phyloP scores from a whole-genome alignment of 2,888 invertebrate genomes.

The Ophion ellenae region DNA sequence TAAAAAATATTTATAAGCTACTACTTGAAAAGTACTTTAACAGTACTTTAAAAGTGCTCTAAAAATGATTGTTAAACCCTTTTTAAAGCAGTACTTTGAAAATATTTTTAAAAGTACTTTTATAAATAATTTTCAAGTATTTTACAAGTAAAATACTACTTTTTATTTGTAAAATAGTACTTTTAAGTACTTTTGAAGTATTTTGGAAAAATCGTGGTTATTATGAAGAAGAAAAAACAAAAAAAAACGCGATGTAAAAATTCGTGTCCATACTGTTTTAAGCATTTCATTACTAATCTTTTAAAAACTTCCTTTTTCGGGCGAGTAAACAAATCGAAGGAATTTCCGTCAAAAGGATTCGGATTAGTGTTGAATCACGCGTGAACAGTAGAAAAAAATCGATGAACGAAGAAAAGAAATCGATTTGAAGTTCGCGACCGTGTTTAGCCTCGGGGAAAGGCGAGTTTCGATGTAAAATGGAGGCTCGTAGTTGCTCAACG shows the following conservation, averaged over 20 bases:
- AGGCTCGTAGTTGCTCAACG: conserved; percentile 51
- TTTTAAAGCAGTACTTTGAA: no score
- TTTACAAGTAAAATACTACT: no score
- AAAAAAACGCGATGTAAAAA: neutral
- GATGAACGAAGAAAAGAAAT: conserved; percentile 55
- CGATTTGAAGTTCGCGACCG: conserved; percentile 56
- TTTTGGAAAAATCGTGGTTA: no score
- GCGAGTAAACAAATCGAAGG: neutral
- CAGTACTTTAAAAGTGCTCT: no score
- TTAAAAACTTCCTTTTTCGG: neutral
- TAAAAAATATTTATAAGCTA: no score
- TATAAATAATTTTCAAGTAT: no score
- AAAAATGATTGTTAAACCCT: no score
- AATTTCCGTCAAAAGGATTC: neutral
- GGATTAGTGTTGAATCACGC: conserved; percentile 21
- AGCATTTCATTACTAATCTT: neutral
- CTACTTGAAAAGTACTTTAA: no score
- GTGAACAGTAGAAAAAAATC: conserved; percentile 35
- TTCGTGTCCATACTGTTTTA: neutral
- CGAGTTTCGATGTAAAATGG: conserved; percentile 66
- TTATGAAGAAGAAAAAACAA: neutral
- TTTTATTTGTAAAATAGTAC: no score
- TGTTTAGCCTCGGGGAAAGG: conserved; percentile 59
- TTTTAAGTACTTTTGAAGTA: no score
- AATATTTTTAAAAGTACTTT: no score